phyloP scores from a whole-genome alignment of 1,140 invertebrate species.

The Plectrocnemia conspersa region DNA sequence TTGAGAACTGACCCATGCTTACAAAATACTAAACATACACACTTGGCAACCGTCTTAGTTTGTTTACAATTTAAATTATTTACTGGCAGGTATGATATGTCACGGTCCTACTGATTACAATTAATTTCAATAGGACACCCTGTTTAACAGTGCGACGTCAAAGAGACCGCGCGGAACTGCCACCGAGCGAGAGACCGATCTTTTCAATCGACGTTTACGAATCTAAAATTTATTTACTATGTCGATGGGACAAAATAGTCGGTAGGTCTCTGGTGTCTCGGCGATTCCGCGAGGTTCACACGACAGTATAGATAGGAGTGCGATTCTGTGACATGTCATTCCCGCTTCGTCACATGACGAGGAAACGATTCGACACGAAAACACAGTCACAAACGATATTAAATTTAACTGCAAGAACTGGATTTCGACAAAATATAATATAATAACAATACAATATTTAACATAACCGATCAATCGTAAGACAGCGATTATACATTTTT shows the following conservation, averaged over 20 bases:
- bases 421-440: no score
- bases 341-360: slow-evolving; percentile 21
- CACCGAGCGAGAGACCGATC: no score
- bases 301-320: slow-evolving; percentile 23
- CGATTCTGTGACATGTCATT: slow-evolving; percentile 27
- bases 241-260: no score
- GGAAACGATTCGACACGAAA: slow-evolving; percentile 25
- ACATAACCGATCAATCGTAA: no score
- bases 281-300: no score
- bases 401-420: slow-evolving; percentile 31
- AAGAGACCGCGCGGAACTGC: not conserved
- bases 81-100: slow-evolving; percentile 35
- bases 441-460: no score
- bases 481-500: no score
- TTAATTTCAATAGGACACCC: slow-evolving; percentile 16
- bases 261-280: no score
- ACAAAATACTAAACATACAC: slow-evolving; percentile 37
- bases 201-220: no score
- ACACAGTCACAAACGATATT: slow-evolving; percentile 30
- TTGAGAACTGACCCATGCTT: slow-evolving; percentile 36
- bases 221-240: no score
- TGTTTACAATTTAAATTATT: slow-evolving; percentile 26
- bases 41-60: slow-evolving; percentile 35
- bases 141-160: slow-evolving; percentile 8
- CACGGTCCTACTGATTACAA: slow-evolving; percentile 21